A percentile compares a stretch with the other conserved stretches of the same genome.
Conservation (phyloP, 2,888 invertebrate species). For the Nemotelus pantherinus region DNA sequence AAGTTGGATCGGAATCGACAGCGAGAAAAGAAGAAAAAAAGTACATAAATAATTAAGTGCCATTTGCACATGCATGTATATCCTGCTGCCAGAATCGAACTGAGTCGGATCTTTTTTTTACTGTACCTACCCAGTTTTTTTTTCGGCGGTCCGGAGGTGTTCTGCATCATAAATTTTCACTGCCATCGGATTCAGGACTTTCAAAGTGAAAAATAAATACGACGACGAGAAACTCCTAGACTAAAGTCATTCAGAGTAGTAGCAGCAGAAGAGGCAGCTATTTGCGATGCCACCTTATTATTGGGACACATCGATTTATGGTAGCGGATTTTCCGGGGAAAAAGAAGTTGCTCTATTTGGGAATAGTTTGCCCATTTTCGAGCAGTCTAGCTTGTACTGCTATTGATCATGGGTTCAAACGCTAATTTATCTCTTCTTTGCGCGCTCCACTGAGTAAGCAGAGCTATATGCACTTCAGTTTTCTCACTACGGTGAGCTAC, state of each 20-base stretch:
- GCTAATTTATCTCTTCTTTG: no score
- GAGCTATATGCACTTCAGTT: no score
- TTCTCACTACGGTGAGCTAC: no score
- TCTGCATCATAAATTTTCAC: slow-evolving; percentile 14
- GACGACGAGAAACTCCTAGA: not conserved
- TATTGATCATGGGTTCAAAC: no score
- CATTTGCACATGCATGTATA: slow-evolving; percentile 40
- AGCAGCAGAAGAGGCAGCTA: not conserved
- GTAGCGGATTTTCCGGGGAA: no score
- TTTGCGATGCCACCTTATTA: slow-evolving; percentile 18
- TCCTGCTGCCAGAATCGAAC: slow-evolving; percentile 8
- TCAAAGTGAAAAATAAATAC: slow-evolving; percentile 42
- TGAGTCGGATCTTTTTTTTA: slow-evolving; percentile 1
- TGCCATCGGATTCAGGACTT: slow-evolving; percentile 20
- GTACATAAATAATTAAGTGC: slow-evolving; percentile 42
- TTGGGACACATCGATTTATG: not conserved
- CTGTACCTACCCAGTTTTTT: not conserved
- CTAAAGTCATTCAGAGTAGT: no score
- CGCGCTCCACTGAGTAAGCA: no score
- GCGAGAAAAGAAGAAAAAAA: slow-evolving; percentile 5
- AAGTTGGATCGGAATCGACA: not conserved
- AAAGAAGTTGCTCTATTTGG: no score
- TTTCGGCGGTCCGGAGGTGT: not conserved
- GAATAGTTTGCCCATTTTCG: no score
- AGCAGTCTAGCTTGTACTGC: no score